Evolutionary conservation across 2,113 vertebrate genomes (phyloP).

Genomic region (Oreochromis tanganicae): DNA sequence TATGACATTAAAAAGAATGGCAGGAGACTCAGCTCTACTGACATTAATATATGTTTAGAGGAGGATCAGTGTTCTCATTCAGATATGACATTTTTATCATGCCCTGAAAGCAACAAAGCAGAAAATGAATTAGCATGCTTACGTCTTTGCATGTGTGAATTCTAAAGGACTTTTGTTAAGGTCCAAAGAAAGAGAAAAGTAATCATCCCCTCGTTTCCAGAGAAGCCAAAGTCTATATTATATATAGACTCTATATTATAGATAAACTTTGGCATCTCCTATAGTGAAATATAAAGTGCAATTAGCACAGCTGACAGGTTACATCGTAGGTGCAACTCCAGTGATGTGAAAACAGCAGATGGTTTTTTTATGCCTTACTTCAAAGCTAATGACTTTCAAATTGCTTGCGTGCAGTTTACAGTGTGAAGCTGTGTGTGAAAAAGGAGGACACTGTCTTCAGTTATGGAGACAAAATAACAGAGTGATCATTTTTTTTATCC

Average conservation of each 20-base stretch:
- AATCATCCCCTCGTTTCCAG: background rate
- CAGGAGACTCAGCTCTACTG: background rate
- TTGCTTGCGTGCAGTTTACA: accelerated
- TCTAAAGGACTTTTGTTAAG: background rate
- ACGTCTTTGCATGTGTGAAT: background rate
- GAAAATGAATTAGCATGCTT: background rate
- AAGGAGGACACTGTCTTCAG: background rate
- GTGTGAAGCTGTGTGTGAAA: background rate
- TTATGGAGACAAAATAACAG: background rate
- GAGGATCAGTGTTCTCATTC: background rate
- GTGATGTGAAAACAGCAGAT: background rate
- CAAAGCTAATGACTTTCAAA: background rate
- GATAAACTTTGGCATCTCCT: background rate
- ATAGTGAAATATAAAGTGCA: background rate
- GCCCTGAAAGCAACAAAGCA: background rate
- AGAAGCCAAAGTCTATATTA: background rate
- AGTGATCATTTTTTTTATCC: background rate
- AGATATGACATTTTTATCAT: background rate
- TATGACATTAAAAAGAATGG: background rate
- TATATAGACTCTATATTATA: background rate
- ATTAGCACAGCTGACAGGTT: background rate
- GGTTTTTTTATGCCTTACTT: background rate
- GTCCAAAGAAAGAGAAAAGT: background rate
- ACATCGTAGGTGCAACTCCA: background rate
- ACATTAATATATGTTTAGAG: background rate